These are phyloP conservation scores for Zaprionus obscuricornis DNA, from an alignment of 2,888 invertebrate genomes.

Conservation along the genomic window DNA sequence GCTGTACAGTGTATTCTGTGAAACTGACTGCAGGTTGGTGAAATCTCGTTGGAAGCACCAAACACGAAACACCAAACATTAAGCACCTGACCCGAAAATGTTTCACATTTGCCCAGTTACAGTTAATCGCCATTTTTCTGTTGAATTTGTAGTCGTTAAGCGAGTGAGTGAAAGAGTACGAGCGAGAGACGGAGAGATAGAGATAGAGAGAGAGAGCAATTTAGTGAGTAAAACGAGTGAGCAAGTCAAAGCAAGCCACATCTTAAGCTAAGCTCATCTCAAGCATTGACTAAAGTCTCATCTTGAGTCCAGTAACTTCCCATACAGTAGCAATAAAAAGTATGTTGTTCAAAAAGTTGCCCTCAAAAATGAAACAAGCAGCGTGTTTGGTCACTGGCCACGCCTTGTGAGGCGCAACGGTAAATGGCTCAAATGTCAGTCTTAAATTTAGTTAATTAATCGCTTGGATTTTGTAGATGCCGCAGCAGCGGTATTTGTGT, in stretches of 20 bases:
- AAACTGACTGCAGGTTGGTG: constrained; percentile 52
- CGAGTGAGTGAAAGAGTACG: constrained; percentile 18
- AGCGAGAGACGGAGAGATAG: constrained; percentile 29
- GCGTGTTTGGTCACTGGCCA: constrained; percentile 42
- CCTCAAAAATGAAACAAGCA: constrained; percentile 72
- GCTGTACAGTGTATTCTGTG: constrained; percentile 35
- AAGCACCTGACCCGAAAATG: constrained; percentile 77
- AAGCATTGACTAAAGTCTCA: too few relatives aligned
- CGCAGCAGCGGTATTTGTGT: constrained; percentile 5
- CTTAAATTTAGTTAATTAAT: constrained; percentile 15
- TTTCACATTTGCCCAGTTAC: constrained; percentile 75
- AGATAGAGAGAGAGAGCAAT: constrained; percentile 11
- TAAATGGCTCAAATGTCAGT: constrained; percentile 63
- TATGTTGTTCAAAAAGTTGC: constrained; percentile 40
- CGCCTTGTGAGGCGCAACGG: constrained; percentile 76
- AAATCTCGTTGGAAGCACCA: constrained; percentile 68
- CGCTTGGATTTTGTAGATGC: constrained; percentile 24
- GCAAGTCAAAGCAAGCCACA: constrained; percentile 25
- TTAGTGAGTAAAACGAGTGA: constrained; percentile 8
- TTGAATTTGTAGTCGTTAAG: constrained; percentile 63
- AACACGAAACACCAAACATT: too few relatives aligned
- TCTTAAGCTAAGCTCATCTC: too few relatives aligned
- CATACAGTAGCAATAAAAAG: constrained; percentile 40
- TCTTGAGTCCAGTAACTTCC: constrained; percentile 9
- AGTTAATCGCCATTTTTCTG: constrained; percentile 79